phyloP scores from a whole-genome alignment of 53 echinoderm and acorn worm genomes.

The Holothuria scabra region DNA sequence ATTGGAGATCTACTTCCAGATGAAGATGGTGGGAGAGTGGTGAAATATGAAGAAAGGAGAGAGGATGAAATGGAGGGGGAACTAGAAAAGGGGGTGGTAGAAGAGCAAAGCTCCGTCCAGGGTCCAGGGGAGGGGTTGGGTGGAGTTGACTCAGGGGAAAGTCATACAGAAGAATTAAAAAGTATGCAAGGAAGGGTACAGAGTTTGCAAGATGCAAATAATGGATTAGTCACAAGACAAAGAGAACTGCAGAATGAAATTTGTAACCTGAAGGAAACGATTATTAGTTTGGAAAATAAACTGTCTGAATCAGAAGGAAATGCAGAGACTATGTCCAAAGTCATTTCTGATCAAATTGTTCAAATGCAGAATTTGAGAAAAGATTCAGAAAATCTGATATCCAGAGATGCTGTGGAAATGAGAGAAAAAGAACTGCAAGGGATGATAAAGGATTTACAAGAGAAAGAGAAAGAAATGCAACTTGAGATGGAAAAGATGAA shows the following conservation, averaged over 20 bases:
- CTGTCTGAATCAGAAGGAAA: slow-evolving; percentile 55
- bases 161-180: no score
- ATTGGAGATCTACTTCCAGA: slow-evolving; percentile 30
- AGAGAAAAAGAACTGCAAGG: slow-evolving; percentile 13
- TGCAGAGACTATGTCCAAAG: slow-evolving; percentile 48
- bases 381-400: slow-evolving; percentile 1
- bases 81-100: neutral
- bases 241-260: neutral
- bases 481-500: slow-evolving; percentile 53
- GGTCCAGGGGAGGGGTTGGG: no score
- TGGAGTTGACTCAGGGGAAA: no score
- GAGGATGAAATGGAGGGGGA: neutral
- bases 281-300: slow-evolving; percentile 10
- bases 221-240: neutral
- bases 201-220: slow-evolving; percentile 41
- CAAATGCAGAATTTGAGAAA: slow-evolving; percentile 50
- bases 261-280: neutral
- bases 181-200: neutral
- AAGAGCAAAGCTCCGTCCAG: neutral
- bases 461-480: slow-evolving; percentile 18
- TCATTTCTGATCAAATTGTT: slow-evolving; percentile 66
- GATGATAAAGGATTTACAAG: neutral
- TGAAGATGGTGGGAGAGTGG: slow-evolving; percentile 4
- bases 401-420: neutral
- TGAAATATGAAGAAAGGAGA: slow-evolving; percentile 1